phyloP scores from a whole-genome alignment of 2,797 vertebrate genomes.

The Acanthurus lineatus region DNA sequence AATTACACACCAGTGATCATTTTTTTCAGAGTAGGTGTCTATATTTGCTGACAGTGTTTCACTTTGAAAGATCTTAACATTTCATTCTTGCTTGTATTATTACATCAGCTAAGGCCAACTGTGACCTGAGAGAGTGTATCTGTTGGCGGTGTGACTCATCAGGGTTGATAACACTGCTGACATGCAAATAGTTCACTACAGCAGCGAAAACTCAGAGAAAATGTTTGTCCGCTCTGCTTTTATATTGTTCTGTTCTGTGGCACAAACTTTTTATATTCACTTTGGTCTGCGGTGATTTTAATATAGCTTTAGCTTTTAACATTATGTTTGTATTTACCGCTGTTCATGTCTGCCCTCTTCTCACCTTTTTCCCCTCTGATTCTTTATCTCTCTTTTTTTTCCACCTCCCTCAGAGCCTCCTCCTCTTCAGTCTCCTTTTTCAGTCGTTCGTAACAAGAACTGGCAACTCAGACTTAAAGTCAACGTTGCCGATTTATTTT shows the following conservation, averaged over 20 bases:
- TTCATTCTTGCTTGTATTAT: too few relatives aligned
- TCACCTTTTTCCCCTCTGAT: slow-evolving; percentile 2
- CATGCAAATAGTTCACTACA: slow-evolving; percentile 70
- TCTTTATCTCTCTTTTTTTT: slow-evolving; percentile 16
- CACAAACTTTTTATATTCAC: not conserved
- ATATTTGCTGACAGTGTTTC: not conserved
- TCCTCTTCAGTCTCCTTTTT: not conserved
- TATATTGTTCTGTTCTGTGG: slow-evolving; percentile 13
- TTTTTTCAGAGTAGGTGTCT: not conserved
- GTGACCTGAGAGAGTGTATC: slow-evolving; percentile 17
- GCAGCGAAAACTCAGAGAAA: slow-evolving; percentile 16
- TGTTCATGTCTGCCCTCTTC: not conserved
- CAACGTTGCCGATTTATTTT: not conserved
- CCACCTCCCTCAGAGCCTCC: slow-evolving; percentile 2
- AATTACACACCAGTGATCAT: not conserved
- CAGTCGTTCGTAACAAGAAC: not conserved
- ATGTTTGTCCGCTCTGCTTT: not conserved
- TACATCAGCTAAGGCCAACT: not conserved
- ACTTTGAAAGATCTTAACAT: not conserved
- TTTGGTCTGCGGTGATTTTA: too few relatives aligned
- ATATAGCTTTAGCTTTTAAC: not conserved
- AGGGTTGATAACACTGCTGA: slow-evolving; percentile 62
- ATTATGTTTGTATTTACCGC: not conserved
- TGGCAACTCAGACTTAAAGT: not conserved
- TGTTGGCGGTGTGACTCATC: slow-evolving; percentile 61